phyloP scores from a whole-genome alignment of 1,140 invertebrate genomes.

The Diabrotica virgifera region DNA sequence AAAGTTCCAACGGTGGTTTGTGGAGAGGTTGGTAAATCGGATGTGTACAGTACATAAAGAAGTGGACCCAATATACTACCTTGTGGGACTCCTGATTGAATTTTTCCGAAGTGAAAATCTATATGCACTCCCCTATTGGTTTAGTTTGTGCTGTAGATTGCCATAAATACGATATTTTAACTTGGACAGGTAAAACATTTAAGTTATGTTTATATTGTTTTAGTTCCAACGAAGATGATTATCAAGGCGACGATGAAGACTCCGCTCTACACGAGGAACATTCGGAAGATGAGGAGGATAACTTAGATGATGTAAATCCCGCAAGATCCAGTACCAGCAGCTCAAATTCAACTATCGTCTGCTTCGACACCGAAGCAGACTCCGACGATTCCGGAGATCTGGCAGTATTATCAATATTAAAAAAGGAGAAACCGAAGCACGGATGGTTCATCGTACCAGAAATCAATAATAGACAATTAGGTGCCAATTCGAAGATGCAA shows the following conservation, averaged over 20 bases:
- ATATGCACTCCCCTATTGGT: too few relatives aligned
- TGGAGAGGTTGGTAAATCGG: too few relatives aligned
- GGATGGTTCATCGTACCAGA: slow-evolving; percentile 64
- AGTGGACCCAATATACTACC: too few relatives aligned
- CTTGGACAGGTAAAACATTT: background rate
- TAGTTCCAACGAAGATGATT: too few relatives aligned
- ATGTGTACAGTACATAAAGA: too few relatives aligned
- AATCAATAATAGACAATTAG: slow-evolving; percentile 59
- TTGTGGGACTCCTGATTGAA: too few relatives aligned
- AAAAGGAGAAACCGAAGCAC: slow-evolving; percentile 62
- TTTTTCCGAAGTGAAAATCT: too few relatives aligned
- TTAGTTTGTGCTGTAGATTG: too few relatives aligned
- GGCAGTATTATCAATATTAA: slow-evolving; percentile 45
- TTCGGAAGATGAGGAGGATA: slow-evolving; percentile 17
- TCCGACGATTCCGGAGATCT: slow-evolving; percentile 50
- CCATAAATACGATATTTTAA: too few relatives aligned
- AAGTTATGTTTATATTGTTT: background rate
- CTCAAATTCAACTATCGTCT: slow-evolving; percentile 14
- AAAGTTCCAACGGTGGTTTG: too few relatives aligned
- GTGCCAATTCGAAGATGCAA: slow-evolving; percentile 50
- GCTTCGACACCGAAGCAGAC: slow-evolving; percentile 41
- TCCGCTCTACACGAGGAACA: slow-evolving; percentile 19
- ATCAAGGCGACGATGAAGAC: slow-evolving; percentile 10
- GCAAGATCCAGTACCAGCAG: background rate
- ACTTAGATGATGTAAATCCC: background rate